These are phyloP conservation scores for Psittacula echo DNA, from an alignment of 2,797 vertebrate genomes.

Conservation along the genomic window DNA sequence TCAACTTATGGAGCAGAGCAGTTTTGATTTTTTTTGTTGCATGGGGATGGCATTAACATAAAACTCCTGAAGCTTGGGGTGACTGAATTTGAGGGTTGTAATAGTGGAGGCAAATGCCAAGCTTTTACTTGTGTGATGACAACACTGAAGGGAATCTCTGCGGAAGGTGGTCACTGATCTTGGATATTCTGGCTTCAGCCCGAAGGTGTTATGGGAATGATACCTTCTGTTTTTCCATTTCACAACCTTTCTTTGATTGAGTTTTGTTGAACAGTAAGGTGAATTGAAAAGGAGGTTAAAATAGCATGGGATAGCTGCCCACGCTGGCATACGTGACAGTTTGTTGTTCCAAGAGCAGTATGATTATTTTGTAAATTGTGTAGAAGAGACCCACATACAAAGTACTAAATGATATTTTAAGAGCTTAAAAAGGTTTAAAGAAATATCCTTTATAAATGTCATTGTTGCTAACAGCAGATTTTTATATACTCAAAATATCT, in stretches of 20 bases:
- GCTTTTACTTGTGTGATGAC: background rate
- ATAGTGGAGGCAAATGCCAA: background rate
- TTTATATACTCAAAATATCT: background rate
- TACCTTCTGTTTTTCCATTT: background rate
- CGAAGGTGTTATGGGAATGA: accelerated
- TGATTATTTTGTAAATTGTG: background rate
- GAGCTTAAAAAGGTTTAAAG: background rate
- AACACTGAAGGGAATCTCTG: background rate
- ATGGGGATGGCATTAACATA: background rate
- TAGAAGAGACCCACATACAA: background rate
- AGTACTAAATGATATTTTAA: background rate
- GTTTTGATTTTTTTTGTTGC: background rate
- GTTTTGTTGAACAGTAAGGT: background rate
- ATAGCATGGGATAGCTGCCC: background rate
- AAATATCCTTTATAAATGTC: background rate
- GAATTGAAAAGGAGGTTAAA: background rate
- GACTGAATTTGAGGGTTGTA: background rate
- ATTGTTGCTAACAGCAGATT: background rate
- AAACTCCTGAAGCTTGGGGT: background rate
- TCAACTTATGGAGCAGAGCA: background rate
- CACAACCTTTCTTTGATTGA: background rate
- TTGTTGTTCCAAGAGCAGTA: background rate
- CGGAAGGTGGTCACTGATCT: background rate
- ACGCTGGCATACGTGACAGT: accelerated
- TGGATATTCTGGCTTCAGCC: background rate